Evolutionary conservation across 2,113 vertebrate species (phyloP).

Genomic region (Zosterops lateralis): DNA sequence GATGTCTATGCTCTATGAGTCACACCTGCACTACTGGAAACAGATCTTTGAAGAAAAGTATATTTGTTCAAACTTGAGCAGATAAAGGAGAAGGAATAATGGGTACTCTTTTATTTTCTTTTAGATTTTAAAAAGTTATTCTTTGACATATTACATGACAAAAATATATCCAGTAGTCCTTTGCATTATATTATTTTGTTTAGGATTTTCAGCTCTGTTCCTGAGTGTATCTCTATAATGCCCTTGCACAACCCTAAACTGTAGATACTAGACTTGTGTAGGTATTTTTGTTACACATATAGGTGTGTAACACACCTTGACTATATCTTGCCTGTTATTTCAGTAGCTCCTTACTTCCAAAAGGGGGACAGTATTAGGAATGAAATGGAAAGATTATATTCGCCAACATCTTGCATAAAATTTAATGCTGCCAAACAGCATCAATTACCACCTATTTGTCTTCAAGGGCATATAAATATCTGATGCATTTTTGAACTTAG

Average conservation of each 20-base stretch:
- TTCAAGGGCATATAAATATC: background rate
- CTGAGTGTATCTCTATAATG: background rate
- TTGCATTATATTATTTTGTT: background rate
- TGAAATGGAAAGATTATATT: background rate
- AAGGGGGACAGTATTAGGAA: background rate
- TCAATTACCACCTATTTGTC: background rate
- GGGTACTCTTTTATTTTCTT: background rate
- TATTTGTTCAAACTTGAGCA: conserved; percentile 59
- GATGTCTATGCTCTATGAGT: conserved; percentile 61
- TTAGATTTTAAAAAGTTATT: background rate
- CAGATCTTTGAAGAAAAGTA: background rate
- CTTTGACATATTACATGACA: background rate
- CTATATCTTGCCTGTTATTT: background rate
- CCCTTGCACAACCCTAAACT: background rate
- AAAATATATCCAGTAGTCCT: background rate
- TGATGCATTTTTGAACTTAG: background rate
- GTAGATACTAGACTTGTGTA: background rate
- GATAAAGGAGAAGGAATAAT: conserved; percentile 7
- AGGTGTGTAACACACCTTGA: accelerated
- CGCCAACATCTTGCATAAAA: background rate
- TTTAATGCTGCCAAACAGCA: background rate
- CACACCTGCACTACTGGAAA: conserved; percentile 70
- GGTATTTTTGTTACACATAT: background rate
- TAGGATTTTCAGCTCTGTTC: background rate
- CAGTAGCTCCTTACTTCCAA: background rate